Percentiles rank a stretch among this genome's conserved stretches.
Evolutionary conservation across 2,888 invertebrate species (phyloP).

Genomic region (Lomographa bimaculata): DNA sequence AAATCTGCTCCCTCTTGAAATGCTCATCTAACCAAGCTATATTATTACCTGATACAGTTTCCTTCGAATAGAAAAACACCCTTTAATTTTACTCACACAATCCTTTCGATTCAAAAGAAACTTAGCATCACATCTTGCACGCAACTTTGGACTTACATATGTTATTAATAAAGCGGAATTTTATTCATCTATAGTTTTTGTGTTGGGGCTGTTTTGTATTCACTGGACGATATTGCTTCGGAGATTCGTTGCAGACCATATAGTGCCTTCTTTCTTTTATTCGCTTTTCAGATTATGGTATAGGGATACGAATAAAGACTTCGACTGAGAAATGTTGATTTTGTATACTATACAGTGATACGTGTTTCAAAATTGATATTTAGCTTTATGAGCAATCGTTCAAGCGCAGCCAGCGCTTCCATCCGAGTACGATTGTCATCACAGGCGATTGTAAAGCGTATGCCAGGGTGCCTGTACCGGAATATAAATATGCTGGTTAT

Average conservation of each 20-base stretch:
- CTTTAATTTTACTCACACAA: constrained; percentile 63
- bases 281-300: constrained; percentile 47
- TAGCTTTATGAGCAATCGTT: too few species aligned
- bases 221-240: constrained; percentile 47
- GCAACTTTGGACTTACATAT: constrained; percentile 12
- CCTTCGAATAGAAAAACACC: constrained; percentile 63
- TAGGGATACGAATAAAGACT: constrained; percentile 35
- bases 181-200: constrained; percentile 2
- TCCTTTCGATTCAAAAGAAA: constrained; percentile 7
- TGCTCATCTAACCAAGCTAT: constrained; percentile 59
- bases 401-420: too few species aligned
- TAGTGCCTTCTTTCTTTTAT: constrained; percentile 49
- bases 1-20: constrained; percentile 55
- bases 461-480: too few species aligned
- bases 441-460: too few species aligned
- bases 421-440: too few species aligned
- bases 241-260: constrained; percentile 51
- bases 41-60: constrained; percentile 70
- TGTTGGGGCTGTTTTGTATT: constrained; percentile 10
- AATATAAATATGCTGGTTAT: too few species aligned
- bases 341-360: too few species aligned
- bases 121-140: constrained; percentile 3
- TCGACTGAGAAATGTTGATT: too few species aligned
- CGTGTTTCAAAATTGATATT: too few species aligned
- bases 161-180: background rate